phyloP scores from a whole-genome alignment of 92 coral and sea anemone species.

The Paragorgia papillata region DNA sequence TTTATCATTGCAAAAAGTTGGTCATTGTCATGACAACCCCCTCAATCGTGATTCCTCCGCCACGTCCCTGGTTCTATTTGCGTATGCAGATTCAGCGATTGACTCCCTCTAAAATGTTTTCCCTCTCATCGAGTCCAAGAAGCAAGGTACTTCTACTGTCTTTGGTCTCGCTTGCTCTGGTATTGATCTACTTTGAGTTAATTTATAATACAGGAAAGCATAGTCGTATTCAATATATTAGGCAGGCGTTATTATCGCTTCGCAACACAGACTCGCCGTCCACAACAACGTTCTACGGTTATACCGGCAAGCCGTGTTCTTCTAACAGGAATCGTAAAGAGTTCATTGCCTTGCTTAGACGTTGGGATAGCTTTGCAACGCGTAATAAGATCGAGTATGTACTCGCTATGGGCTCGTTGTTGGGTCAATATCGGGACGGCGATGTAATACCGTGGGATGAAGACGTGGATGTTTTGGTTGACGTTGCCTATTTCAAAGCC shows the following conservation, averaged over 20 bases:
- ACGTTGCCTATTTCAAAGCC: not conserved
- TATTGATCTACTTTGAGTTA: not conserved
- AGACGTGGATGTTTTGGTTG: not conserved
- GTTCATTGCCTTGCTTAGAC: not conserved
- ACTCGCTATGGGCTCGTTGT: not conserved
- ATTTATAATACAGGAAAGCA: not conserved
- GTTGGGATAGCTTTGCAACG: not conserved
- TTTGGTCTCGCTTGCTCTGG: not conserved
- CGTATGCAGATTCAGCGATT: no score
- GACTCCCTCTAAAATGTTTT: no score
- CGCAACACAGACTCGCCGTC: no score
- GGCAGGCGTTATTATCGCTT: no score
- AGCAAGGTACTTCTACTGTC: not conserved
- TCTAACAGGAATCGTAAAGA: not conserved
- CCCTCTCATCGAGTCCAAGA: not conserved
- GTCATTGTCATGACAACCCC: no score
- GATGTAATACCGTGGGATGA: constrained; percentile 2
- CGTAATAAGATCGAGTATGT: not conserved
- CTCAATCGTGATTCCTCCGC: no score
- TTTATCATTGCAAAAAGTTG: no score
- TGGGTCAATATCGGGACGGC: not conserved
- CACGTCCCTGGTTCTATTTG: no score
- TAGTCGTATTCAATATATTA: not conserved
- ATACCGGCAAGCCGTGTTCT: not conserved
- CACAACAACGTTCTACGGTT: no score